Base-by-base conservation (phyloP, 2,113 vertebrate genomes). In the Passer domesticus region DNA sequence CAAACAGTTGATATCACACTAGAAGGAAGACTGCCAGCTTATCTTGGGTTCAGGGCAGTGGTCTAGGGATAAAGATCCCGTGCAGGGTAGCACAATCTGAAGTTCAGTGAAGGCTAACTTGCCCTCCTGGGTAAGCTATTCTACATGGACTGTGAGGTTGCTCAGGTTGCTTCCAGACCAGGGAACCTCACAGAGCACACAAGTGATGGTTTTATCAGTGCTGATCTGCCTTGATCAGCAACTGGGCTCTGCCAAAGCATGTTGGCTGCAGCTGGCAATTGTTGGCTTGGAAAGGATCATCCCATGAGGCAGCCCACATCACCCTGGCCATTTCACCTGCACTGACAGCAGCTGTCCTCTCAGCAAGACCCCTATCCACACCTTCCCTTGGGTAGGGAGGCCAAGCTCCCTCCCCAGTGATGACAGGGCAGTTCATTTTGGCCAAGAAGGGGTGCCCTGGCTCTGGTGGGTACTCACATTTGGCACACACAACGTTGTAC, bases 401-500 rank as follows among this genome's bases (percentile, higher is more conserved):
- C 25, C 21, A 63, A 44, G 21, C 21, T 49, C 0, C 0, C 35
- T 47, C 23, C 44, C 6, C 18, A 22, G 28, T 14, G 18, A 35
- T 24, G 22, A 8, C 0, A 46, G 22, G 20, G 35, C 25, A 23
- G 28, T 15, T 49, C 25, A 8, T 28, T 24, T 35, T 33, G 47
- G 37, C 70, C 33, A 49, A 37, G 39, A 70, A 80, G 23, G 1
- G 4, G 12, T 20, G 8, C 0, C 4, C 43, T n/a, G 49, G 47
- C 31, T 72, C 46, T 31, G n/a, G 13, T 16, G 35, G 49, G 31
- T 31, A 22, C 33, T 89, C 3, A 10, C 27, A 73, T 22, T 35
- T 44, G 75, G 39, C 53, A 50, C 21, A 41, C 10, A 11, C 6
- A 41, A 22, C 0, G 0, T 31, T 33, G 30, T 11, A 5, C 52